phyloP scores from a whole-genome alignment of 2,888 invertebrate species.

The Coelogynopora nodosa region DNA sequence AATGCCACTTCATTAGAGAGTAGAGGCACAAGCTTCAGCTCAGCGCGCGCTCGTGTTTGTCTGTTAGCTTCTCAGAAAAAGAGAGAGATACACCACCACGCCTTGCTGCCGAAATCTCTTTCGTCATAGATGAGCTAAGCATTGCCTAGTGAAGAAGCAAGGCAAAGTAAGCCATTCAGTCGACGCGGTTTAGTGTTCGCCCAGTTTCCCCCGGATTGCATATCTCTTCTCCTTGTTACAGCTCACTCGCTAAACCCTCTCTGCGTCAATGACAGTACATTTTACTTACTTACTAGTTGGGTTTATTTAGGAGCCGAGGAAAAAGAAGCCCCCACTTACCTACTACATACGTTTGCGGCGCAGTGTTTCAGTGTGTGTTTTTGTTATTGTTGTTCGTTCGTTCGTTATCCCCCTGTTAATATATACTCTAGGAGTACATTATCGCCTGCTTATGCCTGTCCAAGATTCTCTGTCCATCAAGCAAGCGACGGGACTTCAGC shows the following conservation, averaged over 20 bases:
- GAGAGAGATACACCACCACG: neutral
- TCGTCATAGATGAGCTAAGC: conserved; percentile 7
- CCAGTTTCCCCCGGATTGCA: neutral
- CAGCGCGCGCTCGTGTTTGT: neutral
- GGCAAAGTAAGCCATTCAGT: neutral
- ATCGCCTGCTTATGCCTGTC: conserved; percentile 1
- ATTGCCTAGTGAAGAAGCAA: conserved; percentile 5
- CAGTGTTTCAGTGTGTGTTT: neutral
- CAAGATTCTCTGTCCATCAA: neutral
- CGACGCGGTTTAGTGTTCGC: neutral
- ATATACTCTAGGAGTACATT: neutral
- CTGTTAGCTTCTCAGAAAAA: conserved; percentile 13
- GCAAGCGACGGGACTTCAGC: neutral
- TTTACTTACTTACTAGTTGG: neutral
- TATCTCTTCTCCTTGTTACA: neutral
- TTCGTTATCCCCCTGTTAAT: neutral
- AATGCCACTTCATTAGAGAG: conserved; percentile 20
- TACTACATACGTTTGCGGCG: neutral
- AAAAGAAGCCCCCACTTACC: neutral
- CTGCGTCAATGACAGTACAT: neutral
- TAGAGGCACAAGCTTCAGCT: conserved; percentile 16
- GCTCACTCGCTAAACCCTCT: neutral
- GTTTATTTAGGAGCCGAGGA: neutral
- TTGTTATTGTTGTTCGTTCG: neutral
- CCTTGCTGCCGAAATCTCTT: conserved; percentile 30